Evolutionary conservation across 2,888 invertebrate genomes (phyloP), one percentile per base, ranked within the genome.

Genomic region (Drosophila birchii): DNA sequence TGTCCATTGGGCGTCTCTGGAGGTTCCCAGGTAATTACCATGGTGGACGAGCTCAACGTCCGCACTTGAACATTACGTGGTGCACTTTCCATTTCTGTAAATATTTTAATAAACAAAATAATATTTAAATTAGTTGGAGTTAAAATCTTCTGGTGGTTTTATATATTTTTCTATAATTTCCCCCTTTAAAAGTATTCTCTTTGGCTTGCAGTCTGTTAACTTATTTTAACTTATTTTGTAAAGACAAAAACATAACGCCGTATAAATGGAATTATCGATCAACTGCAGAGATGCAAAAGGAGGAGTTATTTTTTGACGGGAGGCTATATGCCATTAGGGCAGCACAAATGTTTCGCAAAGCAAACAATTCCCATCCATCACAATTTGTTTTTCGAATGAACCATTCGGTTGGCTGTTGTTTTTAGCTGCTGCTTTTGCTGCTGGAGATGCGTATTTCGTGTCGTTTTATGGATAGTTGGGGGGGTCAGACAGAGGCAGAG

Each of bases 11-110:
- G 98, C 62, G 97, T 97, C 92, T 98, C 98, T 20, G 99, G 99
- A 91, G 98, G 98, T 88, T 98, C 97, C 99, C 99, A 99, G 91
- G 98, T 97, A 84, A 99, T 98, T 67, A 98, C 96, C 96, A 99
- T 97, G 41, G 98, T 98, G 91, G 97, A 98, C 60, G 98, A 97
- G 92, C 98, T 98, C 80, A 98, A 94, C 8, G 99, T 98, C 60
- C 98, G 95, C 59, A 98, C 98, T 94, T 97, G 96, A 44, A 99
- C 97, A 93, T 98, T 98, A 85, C 96, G 94, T 8, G 99, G 99
- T 60, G 99, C 97, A 90, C 97, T 97, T 89, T 98, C 98, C 75
- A 99, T 99, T 94, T 97, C 98, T 99, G 23, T 23, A 23, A 23
- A 23, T 23, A 23, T 23, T 23, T 23, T 23, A 23, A 23, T 23